These are phyloP conservation scores for Chionodraco myersi DNA, from an alignment of 2,113 vertebrate species.

Conservation along the genomic window DNA sequence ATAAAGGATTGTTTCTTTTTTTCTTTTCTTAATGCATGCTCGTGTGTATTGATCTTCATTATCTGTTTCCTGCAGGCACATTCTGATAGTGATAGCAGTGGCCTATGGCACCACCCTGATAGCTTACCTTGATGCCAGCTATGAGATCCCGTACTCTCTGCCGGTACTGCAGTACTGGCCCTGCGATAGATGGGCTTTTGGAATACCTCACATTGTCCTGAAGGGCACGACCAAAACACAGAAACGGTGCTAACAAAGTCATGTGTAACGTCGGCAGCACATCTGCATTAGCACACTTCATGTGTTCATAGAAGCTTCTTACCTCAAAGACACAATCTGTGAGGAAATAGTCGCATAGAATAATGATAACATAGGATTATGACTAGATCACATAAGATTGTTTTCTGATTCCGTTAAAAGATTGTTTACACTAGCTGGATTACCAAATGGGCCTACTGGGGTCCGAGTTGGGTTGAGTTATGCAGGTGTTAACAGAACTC, in stretches of 20 bases:
- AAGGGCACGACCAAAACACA: slow-evolving; percentile 62
- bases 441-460: not conserved
- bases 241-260: slow-evolving; percentile 82
- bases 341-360: not conserved
- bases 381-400: not conserved
- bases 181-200: slow-evolving; percentile 83
- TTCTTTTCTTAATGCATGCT: not conserved
- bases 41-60: not conserved
- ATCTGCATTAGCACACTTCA: not conserved
- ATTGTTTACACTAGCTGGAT: not conserved
- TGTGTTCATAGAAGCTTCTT: not conserved
- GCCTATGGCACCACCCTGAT: slow-evolving; percentile 86
- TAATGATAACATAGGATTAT: too few relatives aligned
- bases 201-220: slow-evolving; percentile 88
- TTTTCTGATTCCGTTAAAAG: not conserved
- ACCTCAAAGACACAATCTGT: not conserved
- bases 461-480: too few relatives aligned
- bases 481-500: not conserved
- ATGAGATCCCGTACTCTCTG: slow-evolving; percentile 87
- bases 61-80: slow-evolving; percentile 85
- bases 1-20: not conserved
- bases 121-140: slow-evolving; percentile 85
- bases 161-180: slow-evolving; percentile 92
- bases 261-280: not conserved
- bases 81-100: slow-evolving; percentile 90